Evolutionary conservation across 2,113 vertebrate species (phyloP).

Genomic region (Strix uralensis): DNA sequence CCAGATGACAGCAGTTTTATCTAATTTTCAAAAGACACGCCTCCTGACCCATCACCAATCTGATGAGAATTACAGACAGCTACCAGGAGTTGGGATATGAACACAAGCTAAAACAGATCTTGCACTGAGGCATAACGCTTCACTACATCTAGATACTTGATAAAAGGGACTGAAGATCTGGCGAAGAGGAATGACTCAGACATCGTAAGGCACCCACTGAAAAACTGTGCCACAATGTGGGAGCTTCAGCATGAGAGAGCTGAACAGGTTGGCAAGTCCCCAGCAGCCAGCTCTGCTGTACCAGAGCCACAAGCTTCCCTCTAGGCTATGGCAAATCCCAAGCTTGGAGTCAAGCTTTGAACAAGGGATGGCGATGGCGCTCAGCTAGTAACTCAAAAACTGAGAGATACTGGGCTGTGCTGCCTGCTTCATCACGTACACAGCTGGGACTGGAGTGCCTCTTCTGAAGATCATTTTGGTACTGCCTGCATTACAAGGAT

Average conservation of each 20-base stretch:
- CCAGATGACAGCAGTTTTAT: not conserved
- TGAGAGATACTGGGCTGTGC: not conserved
- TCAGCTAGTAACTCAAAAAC: not conserved
- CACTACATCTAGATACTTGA: not conserved
- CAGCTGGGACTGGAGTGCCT: not conserved
- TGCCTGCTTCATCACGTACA: not conserved
- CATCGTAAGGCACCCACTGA: not conserved
- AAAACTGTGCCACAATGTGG: not conserved
- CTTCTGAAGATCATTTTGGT: not conserved
- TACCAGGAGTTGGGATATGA: not conserved
- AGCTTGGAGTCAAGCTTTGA: not conserved
- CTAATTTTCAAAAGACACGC: fast-evolving
- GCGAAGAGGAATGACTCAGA: not conserved
- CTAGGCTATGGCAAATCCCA: not conserved
- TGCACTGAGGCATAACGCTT: not conserved
- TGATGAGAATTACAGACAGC: not conserved
- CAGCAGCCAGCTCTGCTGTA: not conserved
- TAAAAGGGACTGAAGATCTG: not conserved
- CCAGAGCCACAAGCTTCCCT: not conserved
- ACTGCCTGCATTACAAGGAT: not conserved
- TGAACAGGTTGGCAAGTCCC: not conserved
- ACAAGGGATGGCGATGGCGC: not conserved
- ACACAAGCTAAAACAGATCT: not conserved
- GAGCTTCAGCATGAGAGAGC: not conserved
- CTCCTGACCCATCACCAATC: not conserved